Evolutionary conservation across 2,113 vertebrate species (phyloP), one percentile per base, ranked within the genome.

Genomic region (Poeciliopsis turrubarensis): DNA sequence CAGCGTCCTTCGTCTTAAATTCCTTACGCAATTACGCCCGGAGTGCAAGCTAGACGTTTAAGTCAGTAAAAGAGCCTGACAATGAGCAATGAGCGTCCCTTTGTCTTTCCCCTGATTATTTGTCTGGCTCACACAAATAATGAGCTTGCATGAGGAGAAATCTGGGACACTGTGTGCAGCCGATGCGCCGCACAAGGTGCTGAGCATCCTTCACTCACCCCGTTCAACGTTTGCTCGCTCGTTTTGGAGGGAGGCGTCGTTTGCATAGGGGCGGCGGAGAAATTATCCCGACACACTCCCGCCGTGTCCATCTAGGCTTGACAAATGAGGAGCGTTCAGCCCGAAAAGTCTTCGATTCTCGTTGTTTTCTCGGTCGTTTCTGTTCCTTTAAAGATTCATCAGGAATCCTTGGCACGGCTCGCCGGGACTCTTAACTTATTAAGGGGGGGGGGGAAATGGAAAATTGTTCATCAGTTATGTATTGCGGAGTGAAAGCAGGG

Each of bases 381-480:
- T 68, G 61, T 78, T 80, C 66, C 79, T 83, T 91, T 68, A 89
- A 90, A 87, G 60, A 90, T 88, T 86, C 66, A 91, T 82, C 22
- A 78, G 82, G 76, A 86, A 47, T 87, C 78, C 54, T 75, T 75
- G 69, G 75, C 82, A 67, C 66, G 74, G 69, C 75, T 65, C 70
- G 30, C 60, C n/a, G 77, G 65, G 79, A 68, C 75, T 82, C 76
- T 73, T 86, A 70, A 85, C 70, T 91, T 90, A 89, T 84, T 88
- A 86, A 80, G 75, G 60, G 60, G 80, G 84, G 63, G 60, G 80
- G 84, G 60, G 41, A 85, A 81, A 77, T 54, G 68, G 72, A 72
- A 78, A 81, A 88, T 85, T 79, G 77, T 83, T 86, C 67, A 77
- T 93, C 83, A 83, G 87, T 73, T 72, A 90, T 90, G 87, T 79